These are phyloP conservation scores for Struthio camelus DNA, from an alignment of 2,113 vertebrate species.

Conservation along the genomic window DNA sequence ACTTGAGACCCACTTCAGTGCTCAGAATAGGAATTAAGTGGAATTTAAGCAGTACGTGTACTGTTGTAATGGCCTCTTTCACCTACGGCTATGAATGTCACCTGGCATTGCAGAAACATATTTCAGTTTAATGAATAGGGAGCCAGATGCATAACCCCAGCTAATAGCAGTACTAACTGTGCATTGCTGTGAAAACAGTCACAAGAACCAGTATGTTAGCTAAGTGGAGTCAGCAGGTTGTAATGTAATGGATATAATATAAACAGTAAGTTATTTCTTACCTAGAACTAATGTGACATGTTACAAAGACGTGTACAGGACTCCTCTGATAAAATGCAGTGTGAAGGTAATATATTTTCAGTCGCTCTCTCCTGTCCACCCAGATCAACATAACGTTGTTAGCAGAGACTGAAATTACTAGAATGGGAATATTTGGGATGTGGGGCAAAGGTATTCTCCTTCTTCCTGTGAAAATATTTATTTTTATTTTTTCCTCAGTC, in stretches of 20 bases:
- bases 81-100: background rate
- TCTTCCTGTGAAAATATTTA: background rate
- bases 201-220: background rate
- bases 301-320: background rate
- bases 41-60: background rate
- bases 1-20: background rate
- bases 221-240: background rate
- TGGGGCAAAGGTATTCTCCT: background rate
- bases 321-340: background rate
- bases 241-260: background rate
- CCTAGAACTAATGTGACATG: background rate
- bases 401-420: background rate
- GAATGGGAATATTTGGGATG: background rate
- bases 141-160: background rate
- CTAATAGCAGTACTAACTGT: background rate
- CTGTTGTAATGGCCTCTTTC: background rate
- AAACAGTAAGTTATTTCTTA: background rate
- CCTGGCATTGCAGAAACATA: background rate
- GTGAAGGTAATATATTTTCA: background rate
- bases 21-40: background rate
- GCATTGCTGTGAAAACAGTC: accelerated
- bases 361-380: background rate
- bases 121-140: background rate
- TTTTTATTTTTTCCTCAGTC: background rate
- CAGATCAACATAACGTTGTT: background rate